Evolutionary conservation across 2,797 vertebrate species (phyloP), one percentile per base, ranked within the genome.

Genomic region (Propithecus deckenii): DNA sequence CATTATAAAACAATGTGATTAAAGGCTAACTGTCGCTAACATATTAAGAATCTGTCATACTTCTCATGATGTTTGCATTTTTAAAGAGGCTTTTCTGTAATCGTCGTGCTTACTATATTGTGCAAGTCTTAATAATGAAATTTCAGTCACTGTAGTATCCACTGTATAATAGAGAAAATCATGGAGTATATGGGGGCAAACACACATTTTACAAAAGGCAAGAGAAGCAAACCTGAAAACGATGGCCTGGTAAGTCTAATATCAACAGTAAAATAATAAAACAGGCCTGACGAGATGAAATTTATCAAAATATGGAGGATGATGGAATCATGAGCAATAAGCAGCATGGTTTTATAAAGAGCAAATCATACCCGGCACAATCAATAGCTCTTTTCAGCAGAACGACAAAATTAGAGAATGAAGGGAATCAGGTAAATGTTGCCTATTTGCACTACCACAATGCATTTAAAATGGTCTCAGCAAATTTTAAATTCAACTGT

Each of bases 361-460:
- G 97, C 93, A 98, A 98, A 98, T 98, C 96, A 97, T 80, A 94
- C 72, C 95, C 46, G 32, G 96, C 98, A 97, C 61, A 88, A 91
- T 98, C 98, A 98, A 98, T 98, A 98, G 96, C 92, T 97, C 98
- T 97, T 97, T 98, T 98, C 97, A 98, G 94, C 97, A 97, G 86
- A 97, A 96, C 97, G 97, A 96, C 96, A 97, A 93, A 98, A 98
- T 97, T 96, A 96, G 88, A 96, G 50, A 74, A 96, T 83, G 63
- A 96, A 95, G 32, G 78, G 69, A 96, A 97, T 96, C 91, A 86
- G 87, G 94, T 94, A 96, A 96, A 97, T 72, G 91, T 95, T 95
- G 74, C 78, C 72, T 87, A 86, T 97, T 94, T 97, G 69, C 76
- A 95, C 65, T 86, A 92, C 89, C 91, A 97, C 76, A 98, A 94